Percentiles rank a stretch among this genome's conserved stretches.
phyloP scores from a whole-genome alignment of 2,797 vertebrate genomes.

The Champsocephalus gunnari region DNA sequence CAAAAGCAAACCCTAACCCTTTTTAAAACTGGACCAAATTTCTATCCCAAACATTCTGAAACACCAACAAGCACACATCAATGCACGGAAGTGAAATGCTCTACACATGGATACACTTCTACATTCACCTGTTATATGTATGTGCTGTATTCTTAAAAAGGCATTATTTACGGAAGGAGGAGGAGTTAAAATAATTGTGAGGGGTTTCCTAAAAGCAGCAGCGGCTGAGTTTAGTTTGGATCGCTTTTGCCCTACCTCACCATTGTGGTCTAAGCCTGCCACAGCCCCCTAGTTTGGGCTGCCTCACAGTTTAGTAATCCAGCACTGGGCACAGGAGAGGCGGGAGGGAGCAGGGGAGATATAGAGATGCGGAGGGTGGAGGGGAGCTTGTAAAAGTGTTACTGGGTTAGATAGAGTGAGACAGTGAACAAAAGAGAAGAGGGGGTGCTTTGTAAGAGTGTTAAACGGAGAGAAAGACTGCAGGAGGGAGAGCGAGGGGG shows the following conservation, averaged over 20 bases:
- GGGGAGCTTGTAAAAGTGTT: conserved; percentile 63
- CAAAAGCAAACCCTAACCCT: conserved; percentile 5
- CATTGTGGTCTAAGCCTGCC: conserved; percentile 83
- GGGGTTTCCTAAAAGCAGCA: conserved; percentile 20
- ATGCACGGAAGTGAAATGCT: neutral
- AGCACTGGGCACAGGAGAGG: conserved; percentile 73
- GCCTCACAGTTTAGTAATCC: conserved; percentile 79
- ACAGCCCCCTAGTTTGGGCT: conserved; percentile 67
- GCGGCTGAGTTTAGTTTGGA: conserved; percentile 14
- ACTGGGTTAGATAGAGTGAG: conserved; percentile 68
- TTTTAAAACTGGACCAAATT: conserved; percentile 5
- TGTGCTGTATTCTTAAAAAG: conserved; percentile 1
- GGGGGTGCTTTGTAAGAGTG: conserved; percentile 51
- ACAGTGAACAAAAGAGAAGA: conserved; percentile 41
- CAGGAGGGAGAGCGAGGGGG: conserved; percentile 44
- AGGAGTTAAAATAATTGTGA: conserved; percentile 2
- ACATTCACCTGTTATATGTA: conserved; percentile 14
- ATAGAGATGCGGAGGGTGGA: conserved; percentile 48
- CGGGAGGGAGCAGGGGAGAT: conserved; percentile 57
- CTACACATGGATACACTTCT: neutral
- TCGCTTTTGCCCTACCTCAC: conserved; percentile 85
- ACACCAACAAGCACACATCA: conserved; percentile 11
- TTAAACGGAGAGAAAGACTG: conserved; percentile 34
- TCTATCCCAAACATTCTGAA: conserved; percentile 13
- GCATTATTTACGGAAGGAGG: neutral